Evolutionary conservation across 2,888 invertebrate species (phyloP).

Genomic region (Antitype chi): DNA sequence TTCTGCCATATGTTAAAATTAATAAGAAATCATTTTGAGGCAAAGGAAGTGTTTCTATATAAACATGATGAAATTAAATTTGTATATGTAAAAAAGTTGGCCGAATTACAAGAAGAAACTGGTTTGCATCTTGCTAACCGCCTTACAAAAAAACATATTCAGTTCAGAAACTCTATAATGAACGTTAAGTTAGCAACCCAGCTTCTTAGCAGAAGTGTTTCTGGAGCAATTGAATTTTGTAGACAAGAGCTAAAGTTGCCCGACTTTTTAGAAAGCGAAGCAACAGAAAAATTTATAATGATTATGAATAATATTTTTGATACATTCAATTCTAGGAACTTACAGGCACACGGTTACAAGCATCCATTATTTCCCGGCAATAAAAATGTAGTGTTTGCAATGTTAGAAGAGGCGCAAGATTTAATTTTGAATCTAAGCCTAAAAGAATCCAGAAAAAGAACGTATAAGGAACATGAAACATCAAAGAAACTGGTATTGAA

Average conservation of each 20-base stretch:
- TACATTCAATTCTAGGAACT: constrained; percentile 46
- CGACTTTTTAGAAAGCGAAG: constrained; percentile 25
- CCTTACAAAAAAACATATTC: constrained; percentile 40
- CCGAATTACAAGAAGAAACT: constrained; percentile 35
- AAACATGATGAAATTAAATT: constrained; percentile 28
- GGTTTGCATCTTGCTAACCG: constrained; percentile 45
- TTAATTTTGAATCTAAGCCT: constrained; percentile 38
- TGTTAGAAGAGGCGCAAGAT: constrained; percentile 33
- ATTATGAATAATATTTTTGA: constrained; percentile 50
- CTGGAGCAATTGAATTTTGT: constrained; percentile 37
- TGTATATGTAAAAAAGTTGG: constrained; percentile 19
- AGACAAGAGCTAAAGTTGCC: constrained; percentile 27
- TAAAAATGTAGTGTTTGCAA: constrained; percentile 26
- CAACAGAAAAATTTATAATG: constrained; percentile 45
- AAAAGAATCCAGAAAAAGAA: constrained; percentile 41
- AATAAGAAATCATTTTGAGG: constrained; percentile 32
- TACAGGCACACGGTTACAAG: constrained; percentile 20
- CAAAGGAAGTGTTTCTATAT: constrained; percentile 34
- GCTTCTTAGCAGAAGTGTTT: constrained; percentile 41
- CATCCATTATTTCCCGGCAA: constrained; percentile 23
- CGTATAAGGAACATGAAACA: constrained; percentile 27
- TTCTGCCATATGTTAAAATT: constrained; percentile 47
- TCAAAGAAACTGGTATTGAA: constrained; percentile 28
- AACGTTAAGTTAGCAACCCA: constrained; percentile 56
- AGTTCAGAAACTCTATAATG: constrained; percentile 55